phyloP scores from a whole-genome alignment of 2,888 invertebrate species.

The Acrobasis repandana region DNA sequence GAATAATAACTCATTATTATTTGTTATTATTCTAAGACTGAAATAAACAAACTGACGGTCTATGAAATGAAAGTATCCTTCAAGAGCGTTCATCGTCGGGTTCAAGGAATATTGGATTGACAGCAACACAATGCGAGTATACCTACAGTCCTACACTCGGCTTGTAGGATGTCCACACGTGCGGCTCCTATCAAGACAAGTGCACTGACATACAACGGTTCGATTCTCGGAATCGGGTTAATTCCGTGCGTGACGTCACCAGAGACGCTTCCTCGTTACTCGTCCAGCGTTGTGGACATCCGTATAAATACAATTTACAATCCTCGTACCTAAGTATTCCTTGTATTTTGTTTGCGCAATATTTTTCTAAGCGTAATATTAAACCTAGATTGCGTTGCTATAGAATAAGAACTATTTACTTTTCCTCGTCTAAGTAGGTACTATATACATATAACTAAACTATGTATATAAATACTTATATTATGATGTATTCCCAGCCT shows the following conservation, averaged over 20 bases:
- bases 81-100: constrained; percentile 13
- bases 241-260: constrained; percentile 74
- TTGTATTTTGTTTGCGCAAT: not conserved
- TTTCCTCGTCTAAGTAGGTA: too few relatives aligned
- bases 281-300: constrained; percentile 14
- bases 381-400: not conserved
- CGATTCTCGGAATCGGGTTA: constrained; percentile 75
- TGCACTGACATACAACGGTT: constrained; percentile 70
- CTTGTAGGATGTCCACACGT: constrained; percentile 62
- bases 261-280: constrained; percentile 58
- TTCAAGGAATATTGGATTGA: constrained; percentile 21
- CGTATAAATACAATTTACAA: constrained; percentile 6
- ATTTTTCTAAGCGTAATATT: not conserved
- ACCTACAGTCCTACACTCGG: constrained; percentile 32
- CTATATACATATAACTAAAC: too few relatives aligned
- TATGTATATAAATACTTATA: too few relatives aligned
- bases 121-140: constrained; percentile 18
- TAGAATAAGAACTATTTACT: too few relatives aligned
- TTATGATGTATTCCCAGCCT: too few relatives aligned
- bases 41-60: not conserved
- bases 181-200: constrained; percentile 66
- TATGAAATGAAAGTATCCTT: not conserved
- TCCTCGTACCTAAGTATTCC: constrained; percentile 2
- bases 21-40: too few relatives aligned
- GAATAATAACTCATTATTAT: too few relatives aligned